Base-by-base conservation (phyloP, 2,797 vertebrate genomes). In the Chrysolophus pictus region DNA sequence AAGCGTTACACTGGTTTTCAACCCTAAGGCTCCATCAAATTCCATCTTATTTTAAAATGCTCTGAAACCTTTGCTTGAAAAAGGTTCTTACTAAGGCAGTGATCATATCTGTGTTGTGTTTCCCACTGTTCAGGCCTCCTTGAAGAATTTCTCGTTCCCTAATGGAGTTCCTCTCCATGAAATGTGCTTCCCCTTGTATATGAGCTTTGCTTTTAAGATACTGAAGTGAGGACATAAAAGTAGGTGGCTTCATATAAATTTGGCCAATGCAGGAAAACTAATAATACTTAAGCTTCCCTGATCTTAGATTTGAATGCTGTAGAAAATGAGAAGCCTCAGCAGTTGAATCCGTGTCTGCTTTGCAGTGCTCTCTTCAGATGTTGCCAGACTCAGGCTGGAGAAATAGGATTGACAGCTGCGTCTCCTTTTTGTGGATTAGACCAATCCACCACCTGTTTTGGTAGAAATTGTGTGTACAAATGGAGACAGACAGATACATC, bases 11-110 rank as follows among this genome's bases (percentile, higher is more conserved):
- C 23, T 70, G 62, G 14, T 31, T 84, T 92, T 49, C 73, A 81
- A 84, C 46, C 91, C 77, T 29, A 29, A 68, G 85, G 91, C 88
- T 87, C 6, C 84, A 87, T 95, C 86, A 88, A 37, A 78, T 75
- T 72, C 76, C 39, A 47, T 88, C 51, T 86, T 47, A 21, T 28
- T 96, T 81, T 59, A 78, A 87, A 85, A 86, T 22, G 73, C 81
- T 8, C 9, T 35, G 51, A 70, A 62, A 95, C n/a, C 17, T 84
- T 88, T 58, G 0, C 70, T 84, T 46, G 63, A 11, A 2, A 41
- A 56, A 86, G 67, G 85, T 75, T 78, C 1, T 53, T 72, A 28
- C 42, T 90, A 77, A 67, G 85, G 82, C 85, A 88, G 56, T 41
- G 63, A 23, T 41, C 7, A 1, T 22, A 49, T 75, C 86, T 90